Percentiles rank a stretch among this genome's conserved stretches.
Conservation (phyloP, 2,113 vertebrate species). For the Gymnobelideus leadbeateri region DNA sequence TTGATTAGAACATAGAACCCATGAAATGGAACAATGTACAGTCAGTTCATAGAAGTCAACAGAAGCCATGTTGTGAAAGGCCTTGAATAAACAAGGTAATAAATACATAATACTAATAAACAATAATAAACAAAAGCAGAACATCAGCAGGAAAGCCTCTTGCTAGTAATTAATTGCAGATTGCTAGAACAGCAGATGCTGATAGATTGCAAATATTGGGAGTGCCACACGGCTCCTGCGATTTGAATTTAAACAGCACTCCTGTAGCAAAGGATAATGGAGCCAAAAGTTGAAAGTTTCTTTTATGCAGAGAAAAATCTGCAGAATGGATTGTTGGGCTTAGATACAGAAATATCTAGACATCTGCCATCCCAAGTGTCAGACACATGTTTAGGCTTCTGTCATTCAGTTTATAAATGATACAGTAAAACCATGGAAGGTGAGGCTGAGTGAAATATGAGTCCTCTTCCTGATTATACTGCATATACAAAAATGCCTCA, state of each 20-base stretch:
- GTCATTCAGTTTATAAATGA: neutral
- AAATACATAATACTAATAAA: neutral
- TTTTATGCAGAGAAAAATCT: neutral
- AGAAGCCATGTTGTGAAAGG: neutral
- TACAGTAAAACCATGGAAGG: neutral
- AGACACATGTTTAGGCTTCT: conserved; percentile 10
- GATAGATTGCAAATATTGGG: neutral
- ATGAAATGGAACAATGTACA: neutral
- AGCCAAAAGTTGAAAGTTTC: neutral
- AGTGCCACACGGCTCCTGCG: neutral
- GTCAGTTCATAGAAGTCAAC: neutral
- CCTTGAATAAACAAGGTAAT: neutral
- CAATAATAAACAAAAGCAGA: neutral
- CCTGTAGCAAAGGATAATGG: neutral
- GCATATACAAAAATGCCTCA: neutral
- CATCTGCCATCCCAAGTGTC: neutral
- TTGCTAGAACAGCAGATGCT: neutral
- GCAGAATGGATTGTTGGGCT: conserved; percentile 12
- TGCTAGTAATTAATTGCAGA: neutral
- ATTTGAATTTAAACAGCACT: neutral
- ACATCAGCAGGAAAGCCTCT: neutral
- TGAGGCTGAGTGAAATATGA: neutral
- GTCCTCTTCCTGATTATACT: neutral
- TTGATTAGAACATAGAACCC: neutral
- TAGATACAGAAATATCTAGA: conserved; percentile 9